Base-by-base conservation (phyloP, 1,140 invertebrate species). In the Lordiphosa collinella region DNA sequence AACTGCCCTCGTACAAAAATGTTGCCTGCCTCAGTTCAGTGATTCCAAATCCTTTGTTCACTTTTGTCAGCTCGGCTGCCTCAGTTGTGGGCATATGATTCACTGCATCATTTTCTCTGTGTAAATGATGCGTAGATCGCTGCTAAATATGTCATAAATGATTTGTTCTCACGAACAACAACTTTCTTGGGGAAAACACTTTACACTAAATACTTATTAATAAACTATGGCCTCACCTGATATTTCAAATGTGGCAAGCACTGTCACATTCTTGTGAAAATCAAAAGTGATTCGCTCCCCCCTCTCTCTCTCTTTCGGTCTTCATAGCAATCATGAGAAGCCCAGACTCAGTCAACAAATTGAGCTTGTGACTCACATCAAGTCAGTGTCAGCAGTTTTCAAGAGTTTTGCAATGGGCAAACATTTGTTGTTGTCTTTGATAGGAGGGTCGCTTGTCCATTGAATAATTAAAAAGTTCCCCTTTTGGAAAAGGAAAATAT, bases 391-490 rank as follows among this genome's bases (percentile, higher is more conserved):
- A 82, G 76, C 76, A 66, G 50, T 61, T 79, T 59, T 59, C 59
- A 48, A 56, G 60, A 50, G 44, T 80, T 72, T 80, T 68, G 78
- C 66, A 82, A 76, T 62, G 16, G 12, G 37, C 36, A 29, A 46
- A 79, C 68, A 82, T 43, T 52, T 71, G 52, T 35, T 54, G 13
- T 37, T 46, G 52, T 55, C 35, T 41, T 49, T 66, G 68, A 71
- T 67, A 71, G 48, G 63, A 57, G n/a, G 10, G 10, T 35, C 13
- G 9, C 4, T 12, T 34, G 22, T 31, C 14, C 59, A 79, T 73
- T 70, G 56, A 74, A 79, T 79, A 79, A 80, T 79, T 73, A 65
- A 69, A 37, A 51, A 64, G 43, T 58, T 38, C 38, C 54, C 51
- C 38, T 35, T 53, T 34, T 14, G 9, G 7, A 57, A 65, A 44